Evolutionary conservation across 2,797 vertebrate genomes (phyloP).

Genomic region (Typhlichthys subterraneus): DNA sequence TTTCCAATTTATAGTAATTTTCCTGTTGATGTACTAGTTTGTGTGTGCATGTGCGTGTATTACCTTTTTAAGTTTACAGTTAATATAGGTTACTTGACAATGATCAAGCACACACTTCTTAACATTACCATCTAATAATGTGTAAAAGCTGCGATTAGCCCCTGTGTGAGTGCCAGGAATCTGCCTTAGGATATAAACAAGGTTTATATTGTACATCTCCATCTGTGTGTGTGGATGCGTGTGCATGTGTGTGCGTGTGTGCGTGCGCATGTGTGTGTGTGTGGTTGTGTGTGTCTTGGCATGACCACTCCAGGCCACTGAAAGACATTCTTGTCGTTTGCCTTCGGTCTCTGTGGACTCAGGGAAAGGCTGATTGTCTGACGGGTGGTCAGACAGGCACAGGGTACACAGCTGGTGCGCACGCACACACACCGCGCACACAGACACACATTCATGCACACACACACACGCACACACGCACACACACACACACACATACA

Average conservation of each 20-base stretch:
- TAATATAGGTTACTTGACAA: too few species aligned
- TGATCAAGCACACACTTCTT: too few species aligned
- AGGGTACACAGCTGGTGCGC: slow-evolving; percentile 62
- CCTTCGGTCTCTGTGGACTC: slow-evolving; percentile 79
- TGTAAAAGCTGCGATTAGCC: neutral
- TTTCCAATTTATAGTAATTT: too few species aligned
- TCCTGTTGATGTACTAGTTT: too few species aligned
- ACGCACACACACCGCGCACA: slow-evolving; percentile 30
- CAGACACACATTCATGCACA: slow-evolving; percentile 25
- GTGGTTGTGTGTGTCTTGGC: slow-evolving; percentile 46
- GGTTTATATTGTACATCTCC: slow-evolving; percentile 9
- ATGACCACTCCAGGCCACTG: slow-evolving; percentile 44
- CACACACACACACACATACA: slow-evolving; percentile 41
- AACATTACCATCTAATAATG: too few species aligned
- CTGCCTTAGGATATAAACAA: slow-evolving; percentile 1
- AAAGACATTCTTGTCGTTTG: slow-evolving; percentile 80
- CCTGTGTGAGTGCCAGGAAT: neutral
- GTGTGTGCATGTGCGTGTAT: too few species aligned
- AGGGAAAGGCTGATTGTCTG: slow-evolving; percentile 58
- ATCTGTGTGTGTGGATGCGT: slow-evolving; percentile 25
- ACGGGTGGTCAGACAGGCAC: slow-evolving; percentile 28
- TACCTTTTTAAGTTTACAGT: too few species aligned
- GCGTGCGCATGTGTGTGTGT: slow-evolving; percentile 21
- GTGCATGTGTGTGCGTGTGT: slow-evolving; percentile 10
- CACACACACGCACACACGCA: slow-evolving; percentile 52